Conservation (phyloP, 2,888 invertebrate genomes). For the Dinocampus coccinellae region DNA sequence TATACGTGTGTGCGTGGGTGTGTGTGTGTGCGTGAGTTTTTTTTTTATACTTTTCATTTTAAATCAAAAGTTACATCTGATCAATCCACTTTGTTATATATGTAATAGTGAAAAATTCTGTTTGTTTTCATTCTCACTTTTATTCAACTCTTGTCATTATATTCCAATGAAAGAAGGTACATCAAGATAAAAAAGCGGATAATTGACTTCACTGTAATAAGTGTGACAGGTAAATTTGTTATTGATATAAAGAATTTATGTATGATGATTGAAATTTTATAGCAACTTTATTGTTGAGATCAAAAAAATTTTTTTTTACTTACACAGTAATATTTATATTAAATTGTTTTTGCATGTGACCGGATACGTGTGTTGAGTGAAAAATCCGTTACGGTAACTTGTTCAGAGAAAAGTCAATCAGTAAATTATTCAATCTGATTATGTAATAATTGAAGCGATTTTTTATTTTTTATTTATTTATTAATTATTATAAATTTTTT, state of each 20-base stretch:
- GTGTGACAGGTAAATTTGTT: conserved; percentile 2
- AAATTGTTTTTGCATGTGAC: background rate
- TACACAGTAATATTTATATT: background rate
- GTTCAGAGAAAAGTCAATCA: background rate
- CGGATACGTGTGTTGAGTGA: background rate
- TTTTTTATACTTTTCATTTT: background rate
- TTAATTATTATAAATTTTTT: background rate
- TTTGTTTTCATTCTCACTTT: too few relatives aligned
- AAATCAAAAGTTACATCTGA: background rate
- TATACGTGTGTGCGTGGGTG: background rate
- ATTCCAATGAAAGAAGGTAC: background rate
- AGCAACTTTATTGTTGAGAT: background rate
- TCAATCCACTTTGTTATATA: background rate
- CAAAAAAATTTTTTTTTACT: background rate
- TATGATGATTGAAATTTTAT: background rate
- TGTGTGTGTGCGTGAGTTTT: background rate
- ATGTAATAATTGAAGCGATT: too few relatives aligned
- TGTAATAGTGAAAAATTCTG: background rate
- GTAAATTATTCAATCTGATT: too few relatives aligned
- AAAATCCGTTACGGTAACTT: background rate
- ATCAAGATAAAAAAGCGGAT: background rate
- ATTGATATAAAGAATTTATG: background rate
- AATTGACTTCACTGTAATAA: background rate
- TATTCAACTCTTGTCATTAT: background rate
- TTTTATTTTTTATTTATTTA: too few relatives aligned